phyloP scores from a whole-genome alignment of 2,888 invertebrate genomes.

The Bugulina stolonifera region DNA sequence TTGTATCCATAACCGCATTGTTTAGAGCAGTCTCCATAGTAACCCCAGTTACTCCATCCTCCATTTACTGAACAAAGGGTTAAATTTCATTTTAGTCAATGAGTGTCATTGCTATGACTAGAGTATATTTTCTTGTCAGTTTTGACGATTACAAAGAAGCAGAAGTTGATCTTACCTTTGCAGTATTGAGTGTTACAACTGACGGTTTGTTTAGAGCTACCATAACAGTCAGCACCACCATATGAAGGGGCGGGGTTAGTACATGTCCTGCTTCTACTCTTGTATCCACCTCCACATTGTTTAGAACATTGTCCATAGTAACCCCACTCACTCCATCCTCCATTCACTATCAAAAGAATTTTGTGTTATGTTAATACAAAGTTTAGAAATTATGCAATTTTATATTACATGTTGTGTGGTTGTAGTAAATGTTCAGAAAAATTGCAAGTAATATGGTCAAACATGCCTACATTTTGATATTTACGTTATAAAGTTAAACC shows the following conservation, averaged over 20 bases:
- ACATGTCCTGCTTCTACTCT: neutral
- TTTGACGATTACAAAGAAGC: no score
- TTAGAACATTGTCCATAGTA: neutral
- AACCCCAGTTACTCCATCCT: conserved; percentile 44
- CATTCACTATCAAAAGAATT: conserved; percentile 37
- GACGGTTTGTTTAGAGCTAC: conserved; percentile 23
- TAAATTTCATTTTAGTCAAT: no score
- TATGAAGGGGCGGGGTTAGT: conserved; percentile 35
- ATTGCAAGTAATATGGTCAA: no score
- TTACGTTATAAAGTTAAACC: no score
- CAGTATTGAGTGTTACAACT: neutral
- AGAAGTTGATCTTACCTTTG: conserved; percentile 4
- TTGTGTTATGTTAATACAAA: no score
- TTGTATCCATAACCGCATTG: conserved; percentile 43
- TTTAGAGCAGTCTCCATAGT: conserved; percentile 39
- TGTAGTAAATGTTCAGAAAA: no score
- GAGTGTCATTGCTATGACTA: no score
- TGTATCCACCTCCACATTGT: neutral
- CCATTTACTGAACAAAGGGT: conserved; percentile 39
- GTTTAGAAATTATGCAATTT: no score
- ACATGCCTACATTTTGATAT: no score
- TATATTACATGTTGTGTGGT: no score
- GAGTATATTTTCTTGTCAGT: no score
- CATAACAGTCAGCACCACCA: conserved; percentile 41
- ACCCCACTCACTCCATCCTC: conserved; percentile 31